Conservation (phyloP, 2,113 vertebrate species). For the Tupaia tana region DNA sequence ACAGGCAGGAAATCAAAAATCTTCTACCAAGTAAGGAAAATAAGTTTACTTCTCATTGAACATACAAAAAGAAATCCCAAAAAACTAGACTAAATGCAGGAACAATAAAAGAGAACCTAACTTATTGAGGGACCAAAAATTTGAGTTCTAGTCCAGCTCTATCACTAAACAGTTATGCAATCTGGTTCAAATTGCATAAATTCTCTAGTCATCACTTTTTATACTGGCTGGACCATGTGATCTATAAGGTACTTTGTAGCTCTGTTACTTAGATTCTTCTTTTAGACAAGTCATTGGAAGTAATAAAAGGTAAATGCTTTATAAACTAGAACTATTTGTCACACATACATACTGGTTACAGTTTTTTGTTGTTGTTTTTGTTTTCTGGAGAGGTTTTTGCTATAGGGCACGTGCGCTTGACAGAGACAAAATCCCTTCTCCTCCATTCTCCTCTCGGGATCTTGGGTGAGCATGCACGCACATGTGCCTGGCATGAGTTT, state of each 20-base stretch:
- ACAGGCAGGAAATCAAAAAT: conserved; percentile 94
- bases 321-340: background rate
- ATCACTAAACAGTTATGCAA: background rate
- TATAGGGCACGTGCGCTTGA: too few species aligned
- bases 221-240: background rate
- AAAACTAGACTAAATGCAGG: background rate
- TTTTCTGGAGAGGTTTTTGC: too few species aligned
- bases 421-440: too few species aligned
- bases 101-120: background rate
- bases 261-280: background rate
- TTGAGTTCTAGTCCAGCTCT: background rate
- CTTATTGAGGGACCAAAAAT: background rate
- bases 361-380: too few species aligned
- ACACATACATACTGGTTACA: too few species aligned
- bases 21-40: conserved; percentile 92
- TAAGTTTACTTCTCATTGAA: conserved; percentile 13
- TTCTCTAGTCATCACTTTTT: background rate
- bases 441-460: too few species aligned
- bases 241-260: background rate
- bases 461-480: too few species aligned
- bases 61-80: background rate
- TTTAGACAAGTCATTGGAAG: background rate
- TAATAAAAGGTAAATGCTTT: background rate
- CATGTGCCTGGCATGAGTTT: too few species aligned
- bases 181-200: background rate